A percentile compares a stretch with the other conserved stretches of the same genome.
These are phyloP conservation scores for Podarcis lilfordi DNA, from an alignment of 2,797 vertebrate genomes.

Conservation along the genomic window DNA sequence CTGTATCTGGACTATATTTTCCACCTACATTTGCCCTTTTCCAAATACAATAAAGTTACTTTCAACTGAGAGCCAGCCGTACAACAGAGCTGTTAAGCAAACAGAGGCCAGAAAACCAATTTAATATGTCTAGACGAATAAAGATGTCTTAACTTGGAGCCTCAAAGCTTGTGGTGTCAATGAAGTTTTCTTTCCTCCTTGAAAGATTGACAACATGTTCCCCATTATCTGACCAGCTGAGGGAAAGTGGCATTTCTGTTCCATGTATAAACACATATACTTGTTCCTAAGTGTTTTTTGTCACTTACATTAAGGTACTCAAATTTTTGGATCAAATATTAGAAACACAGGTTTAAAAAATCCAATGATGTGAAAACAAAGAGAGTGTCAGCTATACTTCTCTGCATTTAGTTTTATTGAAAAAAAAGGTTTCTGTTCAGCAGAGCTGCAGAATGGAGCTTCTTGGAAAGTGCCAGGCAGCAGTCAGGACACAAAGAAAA, in stretches of 20 bases:
- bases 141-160: neutral
- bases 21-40: neutral
- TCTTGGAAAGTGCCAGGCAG: constrained; percentile 77
- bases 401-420: constrained; percentile 58
- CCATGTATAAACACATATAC: neutral
- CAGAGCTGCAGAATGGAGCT: constrained; percentile 79
- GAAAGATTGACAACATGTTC: neutral
- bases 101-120: neutral
- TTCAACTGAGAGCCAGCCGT: neutral
- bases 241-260: neutral
- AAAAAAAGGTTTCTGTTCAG: constrained; percentile 80
- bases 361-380: constrained; percentile 24
- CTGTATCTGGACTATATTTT: neutral
- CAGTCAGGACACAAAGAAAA: constrained; percentile 80
- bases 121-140: neutral
- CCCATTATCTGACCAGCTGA: neutral
- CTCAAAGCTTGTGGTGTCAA: neutral
- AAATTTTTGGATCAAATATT: neutral
- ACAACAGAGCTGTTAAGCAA: no score
- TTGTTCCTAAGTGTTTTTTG: neutral
- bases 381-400: neutral
- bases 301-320: neutral
- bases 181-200: neutral
- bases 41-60: neutral
- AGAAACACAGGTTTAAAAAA: neutral